These are phyloP conservation scores for Eupristina koningsbergeri DNA, from an alignment of 1,140 invertebrate species.

Conservation along the genomic window DNA sequence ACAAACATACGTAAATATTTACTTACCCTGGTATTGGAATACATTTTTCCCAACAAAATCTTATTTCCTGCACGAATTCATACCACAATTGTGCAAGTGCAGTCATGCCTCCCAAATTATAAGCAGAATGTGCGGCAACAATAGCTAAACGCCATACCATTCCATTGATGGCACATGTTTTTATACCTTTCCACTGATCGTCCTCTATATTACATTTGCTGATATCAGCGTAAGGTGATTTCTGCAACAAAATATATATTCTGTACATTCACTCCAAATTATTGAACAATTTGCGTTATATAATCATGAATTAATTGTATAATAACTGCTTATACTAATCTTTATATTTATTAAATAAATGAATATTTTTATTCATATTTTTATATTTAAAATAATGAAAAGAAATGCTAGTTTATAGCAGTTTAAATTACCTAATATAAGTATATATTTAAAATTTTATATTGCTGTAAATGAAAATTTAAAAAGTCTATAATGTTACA, in stretches of 20 bases:
- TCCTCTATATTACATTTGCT: slow-evolving; percentile 61
- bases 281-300: not conserved
- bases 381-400: not conserved
- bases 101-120: slow-evolving; percentile 83
- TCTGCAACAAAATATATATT: too few relatives aligned
- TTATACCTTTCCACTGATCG: slow-evolving; percentile 75
- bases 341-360: not conserved
- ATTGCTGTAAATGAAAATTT: not conserved
- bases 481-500: not conserved
- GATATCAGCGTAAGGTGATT: slow-evolving; percentile 65
- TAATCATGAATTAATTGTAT: not conserved
- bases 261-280: not conserved
- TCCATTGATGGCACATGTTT: slow-evolving; percentile 85
- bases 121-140: slow-evolving; percentile 84
- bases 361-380: not conserved
- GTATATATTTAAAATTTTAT: too few relatives aligned
- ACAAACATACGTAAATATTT: slow-evolving; percentile 50
- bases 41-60: slow-evolving; percentile 90
- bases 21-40: slow-evolving; percentile 89
- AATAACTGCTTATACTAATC: too few relatives aligned
- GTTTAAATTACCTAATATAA: not conserved
- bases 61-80: slow-evolving; percentile 91
- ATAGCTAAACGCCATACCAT: slow-evolving; percentile 88
- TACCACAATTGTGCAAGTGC: slow-evolving; percentile 93
- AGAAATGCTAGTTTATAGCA: not conserved